A percentile compares a stretch with the other conserved stretches of the same genome.
Conservation (phyloP, 2,888 invertebrate genomes). For the Schizotus pectinicornis region DNA sequence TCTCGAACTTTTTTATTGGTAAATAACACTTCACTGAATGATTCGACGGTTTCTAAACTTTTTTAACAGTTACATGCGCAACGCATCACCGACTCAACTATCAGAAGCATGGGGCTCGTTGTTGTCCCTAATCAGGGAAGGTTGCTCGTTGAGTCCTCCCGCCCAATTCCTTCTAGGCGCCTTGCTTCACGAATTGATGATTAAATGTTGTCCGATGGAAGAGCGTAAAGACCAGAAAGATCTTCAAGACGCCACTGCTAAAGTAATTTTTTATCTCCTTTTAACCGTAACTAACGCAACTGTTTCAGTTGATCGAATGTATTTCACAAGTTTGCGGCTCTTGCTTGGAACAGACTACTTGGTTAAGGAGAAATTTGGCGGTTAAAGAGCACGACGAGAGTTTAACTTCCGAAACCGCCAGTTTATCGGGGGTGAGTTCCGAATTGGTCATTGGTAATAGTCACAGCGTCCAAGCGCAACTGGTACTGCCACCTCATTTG, state of each 20-base stretch:
- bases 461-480: slow-evolving; percentile 82
- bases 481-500: slow-evolving; percentile 51
- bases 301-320: slow-evolving; percentile 73
- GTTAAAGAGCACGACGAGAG: slow-evolving; percentile 77
- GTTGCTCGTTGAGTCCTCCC: slow-evolving; percentile 72
- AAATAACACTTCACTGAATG: slow-evolving; percentile 9
- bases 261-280: slow-evolving; percentile 54
- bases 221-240: slow-evolving; percentile 84
- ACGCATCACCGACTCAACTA: slow-evolving; percentile 71
- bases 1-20: slow-evolving; percentile 80
- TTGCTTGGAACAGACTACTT: slow-evolving; percentile 89
- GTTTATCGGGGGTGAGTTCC: slow-evolving; percentile 45
- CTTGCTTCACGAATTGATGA: slow-evolving; percentile 82
- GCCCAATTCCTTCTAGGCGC: slow-evolving; percentile 81
- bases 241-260: slow-evolving; percentile 75
- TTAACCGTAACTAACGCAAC: slow-evolving; percentile 7
- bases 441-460: slow-evolving; percentile 54
- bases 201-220: slow-evolving; percentile 74
- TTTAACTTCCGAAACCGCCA: slow-evolving; percentile 50
- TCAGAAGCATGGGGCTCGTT: slow-evolving; percentile 81
- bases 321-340: slow-evolving; percentile 86
- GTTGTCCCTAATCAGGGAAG: slow-evolving; percentile 76
- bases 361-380: slow-evolving; percentile 81
- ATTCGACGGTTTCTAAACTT: not conserved
- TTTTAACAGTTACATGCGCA: slow-evolving; percentile 65